Conservation (phyloP, 64 coral and sea anemone genomes). For the Porites lutea region DNA sequence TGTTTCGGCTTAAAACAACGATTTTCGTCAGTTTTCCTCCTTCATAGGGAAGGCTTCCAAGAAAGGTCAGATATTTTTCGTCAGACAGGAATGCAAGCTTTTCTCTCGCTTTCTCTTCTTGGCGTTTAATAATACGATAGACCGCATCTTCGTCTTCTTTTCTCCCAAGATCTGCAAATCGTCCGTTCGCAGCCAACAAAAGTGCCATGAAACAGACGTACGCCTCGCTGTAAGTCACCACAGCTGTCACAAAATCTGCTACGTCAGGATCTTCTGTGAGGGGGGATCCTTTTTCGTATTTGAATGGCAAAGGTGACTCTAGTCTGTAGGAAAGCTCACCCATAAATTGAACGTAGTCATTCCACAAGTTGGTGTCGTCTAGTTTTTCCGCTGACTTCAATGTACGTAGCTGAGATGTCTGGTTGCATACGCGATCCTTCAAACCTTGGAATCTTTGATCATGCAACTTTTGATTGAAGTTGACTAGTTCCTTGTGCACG, state of each 20-base stretch:
- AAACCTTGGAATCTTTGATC: slow-evolving; percentile 32
- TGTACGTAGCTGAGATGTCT: background rate
- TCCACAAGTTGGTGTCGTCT: slow-evolving; percentile 37
- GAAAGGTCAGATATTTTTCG: slow-evolving; percentile 33
- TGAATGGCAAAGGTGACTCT: slow-evolving; percentile 10
- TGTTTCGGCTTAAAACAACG: slow-evolving; percentile 16
- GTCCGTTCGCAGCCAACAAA: slow-evolving; percentile 9
- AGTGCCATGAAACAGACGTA: slow-evolving; percentile 44
- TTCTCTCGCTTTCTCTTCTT: background rate
- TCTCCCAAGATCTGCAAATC: background rate
- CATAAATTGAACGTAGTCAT: slow-evolving; percentile 46
- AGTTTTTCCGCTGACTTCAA: slow-evolving; percentile 27
- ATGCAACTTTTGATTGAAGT: slow-evolving; percentile 31
- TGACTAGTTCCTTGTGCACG: background rate
- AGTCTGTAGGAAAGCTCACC: slow-evolving; percentile 17
- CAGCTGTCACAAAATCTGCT: slow-evolving; percentile 48
- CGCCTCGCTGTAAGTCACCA: slow-evolving; percentile 21
- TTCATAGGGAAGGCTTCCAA: slow-evolving; percentile 22
- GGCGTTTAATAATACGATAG: background rate
- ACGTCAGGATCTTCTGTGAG: slow-evolving; percentile 25
- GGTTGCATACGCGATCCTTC: background rate
- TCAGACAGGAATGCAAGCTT: slow-evolving; percentile 43
- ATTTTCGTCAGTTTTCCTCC: slow-evolving; percentile 62
- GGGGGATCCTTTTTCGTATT: background rate
- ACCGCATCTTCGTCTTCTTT: background rate